Evolutionary conservation across 2,797 vertebrate species (phyloP).

Genomic region (Pachyuromys duprasi): DNA sequence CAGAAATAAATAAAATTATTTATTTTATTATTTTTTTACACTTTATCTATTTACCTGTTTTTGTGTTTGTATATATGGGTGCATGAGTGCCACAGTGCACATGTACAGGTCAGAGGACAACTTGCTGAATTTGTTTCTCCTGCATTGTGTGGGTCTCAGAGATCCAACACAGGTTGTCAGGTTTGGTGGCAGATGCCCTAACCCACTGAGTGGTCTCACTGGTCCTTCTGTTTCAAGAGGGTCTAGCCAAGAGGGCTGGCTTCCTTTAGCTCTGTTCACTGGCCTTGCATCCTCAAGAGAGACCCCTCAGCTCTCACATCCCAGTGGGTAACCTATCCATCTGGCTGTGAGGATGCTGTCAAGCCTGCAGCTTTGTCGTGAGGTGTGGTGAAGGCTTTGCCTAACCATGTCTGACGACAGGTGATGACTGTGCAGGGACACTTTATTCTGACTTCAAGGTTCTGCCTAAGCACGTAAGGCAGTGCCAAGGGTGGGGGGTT

Average conservation of each 20-base stretch:
- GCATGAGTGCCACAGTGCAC: background rate
- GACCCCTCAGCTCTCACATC: conserved; percentile 16
- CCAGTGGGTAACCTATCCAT: background rate
- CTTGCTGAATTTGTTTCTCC: background rate
- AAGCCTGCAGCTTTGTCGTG: background rate
- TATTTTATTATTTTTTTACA: no score
- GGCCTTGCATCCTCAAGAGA: background rate
- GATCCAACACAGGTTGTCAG: background rate
- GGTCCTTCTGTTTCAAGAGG: conserved; percentile 41
- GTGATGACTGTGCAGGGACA: background rate
- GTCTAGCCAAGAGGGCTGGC: background rate
- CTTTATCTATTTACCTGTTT: background rate
- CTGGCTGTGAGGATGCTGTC: background rate
- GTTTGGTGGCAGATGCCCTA: background rate
- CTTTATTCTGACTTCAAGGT: background rate
- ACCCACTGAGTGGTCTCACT: background rate
- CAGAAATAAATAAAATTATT: no score
- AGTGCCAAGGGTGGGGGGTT: background rate
- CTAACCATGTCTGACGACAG: background rate
- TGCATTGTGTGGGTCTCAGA: background rate
- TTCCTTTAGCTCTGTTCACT: conserved; percentile 14
- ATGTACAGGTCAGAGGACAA: background rate
- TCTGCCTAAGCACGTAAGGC: background rate
- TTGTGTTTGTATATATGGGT: background rate
- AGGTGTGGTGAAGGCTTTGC: background rate